Percentiles rank a stretch among this genome's conserved stretches.
Conservation (phyloP, 2,797 vertebrate species). For the Enoplosus armatus region DNA sequence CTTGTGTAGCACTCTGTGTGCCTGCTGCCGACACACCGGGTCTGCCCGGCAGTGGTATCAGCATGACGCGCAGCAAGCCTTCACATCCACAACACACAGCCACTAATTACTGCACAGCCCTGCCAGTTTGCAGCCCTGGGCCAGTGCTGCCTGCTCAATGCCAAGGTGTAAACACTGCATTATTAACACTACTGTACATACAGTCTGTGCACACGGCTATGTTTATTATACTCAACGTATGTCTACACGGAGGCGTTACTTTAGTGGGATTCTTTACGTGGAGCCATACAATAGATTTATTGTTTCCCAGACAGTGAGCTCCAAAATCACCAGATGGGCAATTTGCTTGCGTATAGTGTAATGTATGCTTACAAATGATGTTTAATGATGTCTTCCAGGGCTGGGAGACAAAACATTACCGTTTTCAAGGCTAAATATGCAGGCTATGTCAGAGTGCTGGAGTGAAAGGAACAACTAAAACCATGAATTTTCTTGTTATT, state of each 20-base stretch:
- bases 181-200: conserved; percentile 80
- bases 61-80: conserved; percentile 61
- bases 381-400: conserved; percentile 80
- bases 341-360: conserved; percentile 72
- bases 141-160: conserved; percentile 62
- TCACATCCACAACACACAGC: conserved; percentile 63
- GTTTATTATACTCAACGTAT: conserved; percentile 61
- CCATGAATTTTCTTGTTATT: conserved; percentile 33
- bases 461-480: conserved; percentile 44
- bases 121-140: conserved; percentile 72
- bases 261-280: conserved; percentile 59
- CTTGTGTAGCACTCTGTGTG: conserved; percentile 7
- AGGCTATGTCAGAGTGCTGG: conserved; percentile 26
- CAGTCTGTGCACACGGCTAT: conserved; percentile 58
- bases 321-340: conserved; percentile 77
- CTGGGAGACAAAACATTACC: conserved; percentile 64
- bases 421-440: conserved; percentile 68
- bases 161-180: conserved; percentile 82
- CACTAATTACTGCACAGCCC: conserved; percentile 77
- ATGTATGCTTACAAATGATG: conserved; percentile 79
- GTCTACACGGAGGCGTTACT: conserved; percentile 62
- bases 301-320: conserved; percentile 60
- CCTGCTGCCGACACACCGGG: conserved; percentile 36
- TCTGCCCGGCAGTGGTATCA: conserved; percentile 65
- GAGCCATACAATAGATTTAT: conserved; percentile 73